These are phyloP conservation scores for Rhipidura dahli DNA, from an alignment of 2,113 vertebrate genomes.

Conservation along the genomic window DNA sequence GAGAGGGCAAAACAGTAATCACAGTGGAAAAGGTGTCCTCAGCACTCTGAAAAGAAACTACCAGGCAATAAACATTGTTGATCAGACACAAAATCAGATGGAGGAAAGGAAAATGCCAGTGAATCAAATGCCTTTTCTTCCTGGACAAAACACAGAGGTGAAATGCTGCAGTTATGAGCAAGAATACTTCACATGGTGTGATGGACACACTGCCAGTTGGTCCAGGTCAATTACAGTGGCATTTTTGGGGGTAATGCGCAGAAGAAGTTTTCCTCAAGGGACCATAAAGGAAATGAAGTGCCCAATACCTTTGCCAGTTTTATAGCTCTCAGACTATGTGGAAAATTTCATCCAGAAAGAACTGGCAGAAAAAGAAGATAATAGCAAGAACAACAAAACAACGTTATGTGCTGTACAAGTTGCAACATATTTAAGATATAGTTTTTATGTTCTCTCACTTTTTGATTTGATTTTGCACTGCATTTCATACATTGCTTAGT, in stretches of 20 bases:
- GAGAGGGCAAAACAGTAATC: constrained; percentile 28
- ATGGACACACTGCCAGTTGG: background rate
- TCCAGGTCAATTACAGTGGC: background rate
- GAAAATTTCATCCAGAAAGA: constrained; percentile 14
- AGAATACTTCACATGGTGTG: background rate
- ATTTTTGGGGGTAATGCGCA: background rate
- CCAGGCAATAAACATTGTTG: background rate
- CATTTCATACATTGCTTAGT: background rate
- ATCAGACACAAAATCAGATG: background rate
- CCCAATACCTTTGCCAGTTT: background rate
- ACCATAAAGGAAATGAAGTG: constrained; percentile 7
- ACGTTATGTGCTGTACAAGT: background rate
- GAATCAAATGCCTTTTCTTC: background rate
- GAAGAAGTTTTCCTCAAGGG: background rate
- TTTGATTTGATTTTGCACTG: background rate
- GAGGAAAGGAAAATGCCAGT: background rate
- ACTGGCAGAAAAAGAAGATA: background rate
- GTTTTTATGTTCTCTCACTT: background rate
- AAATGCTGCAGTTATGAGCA: background rate
- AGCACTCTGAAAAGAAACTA: background rate
- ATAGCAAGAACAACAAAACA: background rate
- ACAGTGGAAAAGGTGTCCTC: constrained; percentile 16
- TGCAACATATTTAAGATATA: background rate
- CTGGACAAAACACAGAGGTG: background rate
- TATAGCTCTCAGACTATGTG: background rate